Conservation (phyloP, 1,140 invertebrate species). For the Rhopalosiphum padi region DNA sequence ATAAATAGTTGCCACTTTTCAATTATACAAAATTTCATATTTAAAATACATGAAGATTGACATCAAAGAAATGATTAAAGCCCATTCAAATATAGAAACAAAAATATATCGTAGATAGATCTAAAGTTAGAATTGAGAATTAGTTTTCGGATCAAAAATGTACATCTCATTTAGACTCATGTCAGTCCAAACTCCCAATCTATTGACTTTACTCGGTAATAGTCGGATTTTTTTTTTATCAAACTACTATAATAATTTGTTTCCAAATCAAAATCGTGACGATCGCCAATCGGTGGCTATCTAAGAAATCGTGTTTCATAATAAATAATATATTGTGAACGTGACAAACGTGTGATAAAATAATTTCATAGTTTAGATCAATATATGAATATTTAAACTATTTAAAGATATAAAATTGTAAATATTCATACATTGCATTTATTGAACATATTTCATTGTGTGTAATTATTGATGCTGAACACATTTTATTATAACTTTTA, state of each 20-base stretch:
- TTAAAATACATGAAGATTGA: neutral
- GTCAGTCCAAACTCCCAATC: neutral
- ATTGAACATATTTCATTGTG: neutral
- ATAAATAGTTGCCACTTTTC: neutral
- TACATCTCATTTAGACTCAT: neutral
- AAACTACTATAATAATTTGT: neutral
- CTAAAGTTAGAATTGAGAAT: neutral
- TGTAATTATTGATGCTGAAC: neutral
- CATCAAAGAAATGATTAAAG: neutral
- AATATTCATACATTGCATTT: neutral
- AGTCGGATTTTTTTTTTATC: neutral
- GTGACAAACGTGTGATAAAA: neutral
- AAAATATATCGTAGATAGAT: neutral
- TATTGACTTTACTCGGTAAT: neutral
- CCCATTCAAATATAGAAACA: neutral
- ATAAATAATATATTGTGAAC: neutral
- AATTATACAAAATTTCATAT: neutral
- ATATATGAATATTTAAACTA: neutral
- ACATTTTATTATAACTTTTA: neutral
- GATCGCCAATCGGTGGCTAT: neutral
- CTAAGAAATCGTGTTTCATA: neutral
- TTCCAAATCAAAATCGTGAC: neutral
- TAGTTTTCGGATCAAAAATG: neutral
- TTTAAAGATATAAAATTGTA: neutral
- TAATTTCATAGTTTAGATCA: neutral